Percentiles rank a stretch among this genome's conserved stretches.
These are phyloP conservation scores for Drosophila hydei DNA, from an alignment of 1,140 invertebrate species.

Conservation along the genomic window DNA sequence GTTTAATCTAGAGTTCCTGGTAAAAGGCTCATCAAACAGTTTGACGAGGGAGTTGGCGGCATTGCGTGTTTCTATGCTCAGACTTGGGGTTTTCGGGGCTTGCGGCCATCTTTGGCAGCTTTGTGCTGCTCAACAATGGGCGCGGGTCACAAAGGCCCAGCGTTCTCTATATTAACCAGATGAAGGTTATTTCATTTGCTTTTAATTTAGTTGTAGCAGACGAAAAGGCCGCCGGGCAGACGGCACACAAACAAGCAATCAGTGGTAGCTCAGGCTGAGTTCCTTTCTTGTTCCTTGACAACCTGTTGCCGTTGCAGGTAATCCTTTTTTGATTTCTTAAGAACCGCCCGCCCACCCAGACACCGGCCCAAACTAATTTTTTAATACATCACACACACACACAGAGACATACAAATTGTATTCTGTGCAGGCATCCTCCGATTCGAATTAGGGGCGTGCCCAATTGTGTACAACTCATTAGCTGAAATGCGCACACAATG, in stretches of 20 bases:
- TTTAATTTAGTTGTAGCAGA: conserved; percentile 65
- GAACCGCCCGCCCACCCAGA: conserved; percentile 35
- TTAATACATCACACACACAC: conserved; percentile 51
- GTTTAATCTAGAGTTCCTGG: conserved; percentile 5
- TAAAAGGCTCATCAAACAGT: conserved; percentile 8
- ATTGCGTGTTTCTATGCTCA: conserved; percentile 16
- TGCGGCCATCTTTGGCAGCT: conserved; percentile 43
- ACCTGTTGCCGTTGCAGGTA: conserved; percentile 68
- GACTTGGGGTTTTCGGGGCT: conserved; percentile 9
- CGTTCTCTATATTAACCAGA: conserved; percentile 61
- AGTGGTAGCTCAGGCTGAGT: neutral
- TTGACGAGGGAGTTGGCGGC: neutral
- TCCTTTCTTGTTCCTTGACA: conserved; percentile 38
- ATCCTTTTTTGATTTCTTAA: conserved; percentile 74
- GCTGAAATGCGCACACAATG: conserved; percentile 59
- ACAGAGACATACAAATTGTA: conserved; percentile 33
- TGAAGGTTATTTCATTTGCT: conserved; percentile 78
- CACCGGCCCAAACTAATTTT: conserved; percentile 62
- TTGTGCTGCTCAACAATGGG: conserved; percentile 57
- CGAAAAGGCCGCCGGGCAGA: neutral
- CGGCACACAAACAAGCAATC: conserved; percentile 32
- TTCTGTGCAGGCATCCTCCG: conserved; percentile 14
- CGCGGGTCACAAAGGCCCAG: conserved; percentile 48
- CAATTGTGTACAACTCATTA: conserved; percentile 63
- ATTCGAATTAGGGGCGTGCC: conserved; percentile 32